Conservation (phyloP, 2,888 invertebrate species). For the Cryptus viduatorius region DNA sequence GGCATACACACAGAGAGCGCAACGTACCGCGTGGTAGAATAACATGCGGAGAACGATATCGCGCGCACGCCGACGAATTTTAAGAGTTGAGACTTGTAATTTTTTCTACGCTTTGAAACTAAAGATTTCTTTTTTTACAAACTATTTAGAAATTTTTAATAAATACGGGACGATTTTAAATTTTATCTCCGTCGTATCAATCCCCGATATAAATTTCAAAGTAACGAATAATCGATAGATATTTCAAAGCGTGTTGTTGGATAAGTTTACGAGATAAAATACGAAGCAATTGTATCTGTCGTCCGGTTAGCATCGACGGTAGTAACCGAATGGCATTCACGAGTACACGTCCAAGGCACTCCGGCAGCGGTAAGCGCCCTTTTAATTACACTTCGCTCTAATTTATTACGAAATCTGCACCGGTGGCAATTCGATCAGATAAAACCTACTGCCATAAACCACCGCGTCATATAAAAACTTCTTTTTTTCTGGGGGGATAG, state of each 20-base stretch:
- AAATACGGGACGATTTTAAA: not conserved
- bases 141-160: not conserved
- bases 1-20: constrained; percentile 44
- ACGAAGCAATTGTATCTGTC: not conserved
- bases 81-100: constrained; percentile 43
- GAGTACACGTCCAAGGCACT: constrained; percentile 33
- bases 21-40: constrained; percentile 37
- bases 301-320: constrained; percentile 44
- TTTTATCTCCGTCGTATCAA: too few species aligned
- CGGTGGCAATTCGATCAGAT: constrained; percentile 84
- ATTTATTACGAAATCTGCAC: constrained; percentile 83
- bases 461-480: constrained; percentile 82
- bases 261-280: not conserved
- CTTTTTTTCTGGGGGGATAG: constrained; percentile 75
- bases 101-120: not conserved
- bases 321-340: constrained; percentile 57
- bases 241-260: not conserved
- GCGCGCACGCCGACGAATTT: constrained; percentile 52
- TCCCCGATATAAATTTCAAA: not conserved
- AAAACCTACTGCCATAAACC: constrained; percentile 82
- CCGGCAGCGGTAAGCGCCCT: constrained; percentile 68
- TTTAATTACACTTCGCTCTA: constrained; percentile 82
- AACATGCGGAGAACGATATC: constrained; percentile 40
- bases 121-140: not conserved
- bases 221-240: not conserved